phyloP scores from a whole-genome alignment of 2,888 invertebrate genomes.

The Cephus pulcher region DNA sequence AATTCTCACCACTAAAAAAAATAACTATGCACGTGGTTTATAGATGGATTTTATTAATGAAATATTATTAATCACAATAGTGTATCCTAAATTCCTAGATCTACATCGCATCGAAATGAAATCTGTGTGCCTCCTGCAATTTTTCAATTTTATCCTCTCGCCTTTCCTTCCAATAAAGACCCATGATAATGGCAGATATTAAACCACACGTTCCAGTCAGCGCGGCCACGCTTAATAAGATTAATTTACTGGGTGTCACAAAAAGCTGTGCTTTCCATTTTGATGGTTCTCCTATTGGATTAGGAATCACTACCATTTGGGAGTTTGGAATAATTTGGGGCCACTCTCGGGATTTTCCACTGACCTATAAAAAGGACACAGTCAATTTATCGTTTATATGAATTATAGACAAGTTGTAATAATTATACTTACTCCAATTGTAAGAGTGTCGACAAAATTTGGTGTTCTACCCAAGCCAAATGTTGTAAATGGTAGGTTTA shows the following conservation, averaged over 20 bases:
- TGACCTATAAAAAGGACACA: slow-evolving; percentile 44
- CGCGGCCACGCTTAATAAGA: slow-evolving; percentile 91
- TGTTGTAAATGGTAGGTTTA: slow-evolving; percentile 95
- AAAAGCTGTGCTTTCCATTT: slow-evolving; percentile 93
- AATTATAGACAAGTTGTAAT: background rate
- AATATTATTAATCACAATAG: slow-evolving; percentile 7
- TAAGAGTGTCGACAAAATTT: slow-evolving; percentile 93
- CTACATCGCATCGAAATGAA: slow-evolving; percentile 90
- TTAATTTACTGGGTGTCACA: slow-evolving; percentile 94
- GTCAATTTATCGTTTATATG: background rate
- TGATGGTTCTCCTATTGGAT: slow-evolving; percentile 79
- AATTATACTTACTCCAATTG: slow-evolving; percentile 75
- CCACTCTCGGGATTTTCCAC: slow-evolving; percentile 76
- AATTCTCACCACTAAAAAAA: background rate
- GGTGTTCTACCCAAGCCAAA: slow-evolving; percentile 98
- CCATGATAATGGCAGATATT: slow-evolving; percentile 85
- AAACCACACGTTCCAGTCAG: slow-evolving; percentile 87
- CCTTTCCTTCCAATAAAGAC: slow-evolving; percentile 91
- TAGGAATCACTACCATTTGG: slow-evolving; percentile 95
- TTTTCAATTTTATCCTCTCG: slow-evolving; percentile 84
- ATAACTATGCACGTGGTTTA: background rate
- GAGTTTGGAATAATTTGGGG: slow-evolving; percentile 97
- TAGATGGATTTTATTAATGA: slow-evolving; percentile 3
- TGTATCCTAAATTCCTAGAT: background rate
- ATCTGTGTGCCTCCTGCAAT: slow-evolving; percentile 83